Evolutionary conservation across 2,888 invertebrate species (phyloP).

Genomic region (Andrena praecox): DNA sequence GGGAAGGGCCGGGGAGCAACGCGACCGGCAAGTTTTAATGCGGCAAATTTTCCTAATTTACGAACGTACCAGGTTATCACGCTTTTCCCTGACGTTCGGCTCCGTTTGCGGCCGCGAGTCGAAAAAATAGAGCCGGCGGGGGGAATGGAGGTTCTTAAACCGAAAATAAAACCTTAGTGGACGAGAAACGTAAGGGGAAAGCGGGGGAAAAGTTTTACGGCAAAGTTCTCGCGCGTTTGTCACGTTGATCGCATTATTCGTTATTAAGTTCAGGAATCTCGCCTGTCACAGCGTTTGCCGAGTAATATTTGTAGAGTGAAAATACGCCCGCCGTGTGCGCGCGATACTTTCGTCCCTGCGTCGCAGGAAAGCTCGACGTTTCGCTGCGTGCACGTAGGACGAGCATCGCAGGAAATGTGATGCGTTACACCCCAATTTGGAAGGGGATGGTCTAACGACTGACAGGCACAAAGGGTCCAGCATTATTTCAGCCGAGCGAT

Average conservation of each 20-base stretch:
- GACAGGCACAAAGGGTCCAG: conserved; percentile 20
- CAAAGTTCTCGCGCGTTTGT: not conserved
- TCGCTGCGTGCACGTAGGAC: not conserved
- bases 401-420: not conserved
- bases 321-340: not conserved
- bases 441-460: not conserved
- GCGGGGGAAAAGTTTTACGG: not conserved
- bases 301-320: not conserved
- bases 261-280: not conserved
- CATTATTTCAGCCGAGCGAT: conserved; percentile 2
- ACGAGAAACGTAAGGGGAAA: not conserved
- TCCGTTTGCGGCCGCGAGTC: not conserved
- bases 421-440: not conserved
- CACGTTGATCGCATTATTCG: conserved; percentile 9
- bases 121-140: not conserved
- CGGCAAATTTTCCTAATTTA: conserved; percentile 60
- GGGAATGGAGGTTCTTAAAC: conserved; percentile 11
- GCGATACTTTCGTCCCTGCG: too few relatives aligned
- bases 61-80: conserved; percentile 25
- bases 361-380: not conserved
- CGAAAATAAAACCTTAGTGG: not conserved
- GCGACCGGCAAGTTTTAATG: conserved; percentile 48
- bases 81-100: conserved; percentile 25
- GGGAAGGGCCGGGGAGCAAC: conserved; percentile 10
- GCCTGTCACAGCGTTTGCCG: not conserved